phyloP scores from a whole-genome alignment of 1,140 invertebrate genomes.

The Antheraea pernyi region DNA sequence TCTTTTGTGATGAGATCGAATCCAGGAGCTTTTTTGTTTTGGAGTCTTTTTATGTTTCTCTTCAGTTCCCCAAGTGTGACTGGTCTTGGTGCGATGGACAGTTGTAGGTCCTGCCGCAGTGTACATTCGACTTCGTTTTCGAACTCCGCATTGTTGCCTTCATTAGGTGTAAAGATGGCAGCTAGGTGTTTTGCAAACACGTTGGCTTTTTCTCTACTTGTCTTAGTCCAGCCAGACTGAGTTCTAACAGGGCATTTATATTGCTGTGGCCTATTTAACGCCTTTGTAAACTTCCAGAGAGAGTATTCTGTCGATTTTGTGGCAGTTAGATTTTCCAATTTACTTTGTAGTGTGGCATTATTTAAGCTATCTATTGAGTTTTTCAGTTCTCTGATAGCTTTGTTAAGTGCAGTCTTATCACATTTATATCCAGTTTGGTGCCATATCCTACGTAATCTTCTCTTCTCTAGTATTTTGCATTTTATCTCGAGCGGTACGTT shows the following conservation, averaged over 20 bases:
- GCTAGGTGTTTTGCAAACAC: slow-evolving; percentile 19
- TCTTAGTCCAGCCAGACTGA: background rate
- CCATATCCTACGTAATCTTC: slow-evolving; percentile 20
- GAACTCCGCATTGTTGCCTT: background rate
- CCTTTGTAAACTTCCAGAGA: background rate
- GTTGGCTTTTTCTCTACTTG: slow-evolving; percentile 8
- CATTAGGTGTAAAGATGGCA: slow-evolving; percentile 19
- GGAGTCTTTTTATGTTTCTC: background rate
- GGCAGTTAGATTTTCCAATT: background rate
- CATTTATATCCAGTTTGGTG: slow-evolving; percentile 1
- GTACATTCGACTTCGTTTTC: slow-evolving; percentile 8
- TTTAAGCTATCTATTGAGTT: background rate
- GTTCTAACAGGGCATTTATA: too few relatives aligned
- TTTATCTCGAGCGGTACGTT: slow-evolving; percentile 12
- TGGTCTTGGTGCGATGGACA: slow-evolving; percentile 18
- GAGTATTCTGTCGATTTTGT: background rate
- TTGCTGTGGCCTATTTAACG: too few relatives aligned
- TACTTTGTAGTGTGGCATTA: background rate
- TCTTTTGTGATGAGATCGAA: too few relatives aligned
- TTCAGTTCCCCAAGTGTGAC: slow-evolving; percentile 18
- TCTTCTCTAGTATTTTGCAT: slow-evolving; percentile 17
- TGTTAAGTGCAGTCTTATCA: slow-evolving; percentile 12
- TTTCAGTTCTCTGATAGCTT: too few relatives aligned
- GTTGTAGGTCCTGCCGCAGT: slow-evolving; percentile 15
- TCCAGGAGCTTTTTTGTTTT: background rate